phyloP scores from a whole-genome alignment of 2,888 invertebrate species.

The Agriopis leucophaearia region DNA sequence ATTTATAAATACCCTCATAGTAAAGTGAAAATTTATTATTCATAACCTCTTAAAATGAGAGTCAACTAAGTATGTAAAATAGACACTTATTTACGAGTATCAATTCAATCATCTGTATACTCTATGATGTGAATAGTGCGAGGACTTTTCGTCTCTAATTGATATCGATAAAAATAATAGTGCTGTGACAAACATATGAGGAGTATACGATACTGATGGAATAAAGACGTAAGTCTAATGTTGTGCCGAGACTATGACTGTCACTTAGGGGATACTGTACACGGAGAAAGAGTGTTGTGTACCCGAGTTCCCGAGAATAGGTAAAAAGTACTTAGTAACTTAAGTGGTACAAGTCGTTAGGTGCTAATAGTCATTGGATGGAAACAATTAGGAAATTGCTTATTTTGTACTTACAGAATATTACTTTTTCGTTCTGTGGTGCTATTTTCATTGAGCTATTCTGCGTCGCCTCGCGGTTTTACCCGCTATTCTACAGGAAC shows the following conservation, averaged over 20 bases:
- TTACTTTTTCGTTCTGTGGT: slow-evolving; percentile 9
- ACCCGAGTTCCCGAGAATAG: too few species aligned
- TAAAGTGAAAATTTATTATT: slow-evolving; percentile 1
- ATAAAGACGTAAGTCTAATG: neutral
- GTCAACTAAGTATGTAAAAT: slow-evolving; percentile 21
- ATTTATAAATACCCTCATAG: slow-evolving; percentile 10
- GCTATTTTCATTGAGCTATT: slow-evolving; percentile 4
- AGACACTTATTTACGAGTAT: slow-evolving; percentile 29
- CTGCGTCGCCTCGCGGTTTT: too few species aligned
- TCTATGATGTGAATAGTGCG: slow-evolving; percentile 52
- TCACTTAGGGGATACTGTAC: neutral
- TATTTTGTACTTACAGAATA: slow-evolving; percentile 19
- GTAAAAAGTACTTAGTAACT: too few species aligned
- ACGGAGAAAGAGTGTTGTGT: neutral
- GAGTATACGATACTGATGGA: neutral
- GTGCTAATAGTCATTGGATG: slow-evolving; percentile 24
- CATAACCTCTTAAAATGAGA: slow-evolving; percentile 9
- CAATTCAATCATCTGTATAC: slow-evolving; percentile 47
- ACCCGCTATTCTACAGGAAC: too few species aligned
- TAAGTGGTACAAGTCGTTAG: slow-evolving; percentile 5
- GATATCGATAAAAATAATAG: slow-evolving; percentile 52
- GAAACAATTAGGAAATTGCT: slow-evolving; percentile 22
- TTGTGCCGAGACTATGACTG: neutral
- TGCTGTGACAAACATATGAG: slow-evolving; percentile 21
- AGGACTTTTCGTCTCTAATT: slow-evolving; percentile 56